Percentiles rank a stretch among this genome's conserved stretches.
Evolutionary conservation across 1,140 invertebrate genomes (phyloP).

Genomic region (Drosophila littoralis): DNA sequence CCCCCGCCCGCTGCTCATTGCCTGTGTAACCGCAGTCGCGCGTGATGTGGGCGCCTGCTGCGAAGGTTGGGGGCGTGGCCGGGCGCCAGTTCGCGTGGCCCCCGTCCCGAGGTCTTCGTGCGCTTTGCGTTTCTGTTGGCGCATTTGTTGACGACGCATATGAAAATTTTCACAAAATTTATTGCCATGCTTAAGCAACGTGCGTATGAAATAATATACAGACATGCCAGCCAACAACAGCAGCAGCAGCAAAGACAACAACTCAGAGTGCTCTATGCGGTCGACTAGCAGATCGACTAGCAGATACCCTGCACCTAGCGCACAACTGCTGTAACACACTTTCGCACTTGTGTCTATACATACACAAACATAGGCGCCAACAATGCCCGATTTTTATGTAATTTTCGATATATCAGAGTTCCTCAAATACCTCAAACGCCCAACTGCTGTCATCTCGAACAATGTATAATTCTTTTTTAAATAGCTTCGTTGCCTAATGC

Average conservation of each 20-base stretch:
- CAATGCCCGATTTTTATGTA: too few species aligned
- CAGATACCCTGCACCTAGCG: neutral
- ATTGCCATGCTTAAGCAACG: constrained; percentile 78
- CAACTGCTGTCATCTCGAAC: too few species aligned
- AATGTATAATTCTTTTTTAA: too few species aligned
- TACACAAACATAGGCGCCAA: too few species aligned
- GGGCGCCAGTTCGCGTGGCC: constrained; percentile 39
- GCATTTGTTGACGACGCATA: constrained; percentile 66
- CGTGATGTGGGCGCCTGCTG: constrained; percentile 49
- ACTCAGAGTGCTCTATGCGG: neutral
- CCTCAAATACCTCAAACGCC: too few species aligned
- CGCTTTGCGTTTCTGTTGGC: constrained; percentile 43
- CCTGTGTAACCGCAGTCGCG: constrained; percentile 61
- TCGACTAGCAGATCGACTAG: neutral
- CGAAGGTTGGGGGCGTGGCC: neutral
- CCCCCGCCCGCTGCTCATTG: constrained; percentile 23
- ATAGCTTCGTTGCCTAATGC: too few species aligned
- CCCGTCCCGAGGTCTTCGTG: constrained; percentile 22
- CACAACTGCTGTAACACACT: too few species aligned
- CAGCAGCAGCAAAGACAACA: constrained; percentile 15
- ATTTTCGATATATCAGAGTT: too few species aligned
- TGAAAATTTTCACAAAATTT: constrained; percentile 77
- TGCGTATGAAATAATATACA: constrained; percentile 81
- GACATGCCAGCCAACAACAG: constrained; percentile 35
- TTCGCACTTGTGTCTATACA: too few species aligned